Base-by-base conservation (phyloP, 1,140 invertebrate genomes). In the Microplitis mediator region DNA sequence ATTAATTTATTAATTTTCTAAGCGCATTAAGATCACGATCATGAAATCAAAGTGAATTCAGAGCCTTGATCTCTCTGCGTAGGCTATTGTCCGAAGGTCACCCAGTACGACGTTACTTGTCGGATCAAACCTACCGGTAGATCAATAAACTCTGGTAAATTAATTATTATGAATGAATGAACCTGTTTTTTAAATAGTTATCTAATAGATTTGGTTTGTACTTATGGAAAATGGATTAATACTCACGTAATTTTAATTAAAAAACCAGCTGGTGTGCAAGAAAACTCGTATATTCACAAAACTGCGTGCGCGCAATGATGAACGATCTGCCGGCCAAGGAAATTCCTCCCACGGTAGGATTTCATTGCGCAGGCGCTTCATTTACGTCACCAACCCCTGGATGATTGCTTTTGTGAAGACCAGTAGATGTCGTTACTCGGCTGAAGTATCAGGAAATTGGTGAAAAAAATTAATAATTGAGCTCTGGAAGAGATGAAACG, bases 241-340 rank as follows among this genome's bases (percentile, higher is more conserved):
- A 84, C 82, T 84, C 78, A 84, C 82, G 54, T 58, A 45, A 45
- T 78, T 77, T 76, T 73, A 71, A 77, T 71, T 23, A 23, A 77
- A 72, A 64, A 70, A 67, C 62, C 32, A 65, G 63, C 45, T 67
- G 67, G 58, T 76, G 52, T 68, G 65, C 58, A 51, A 58, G 74
- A 77, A 81, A 76, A 74, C 74, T 58, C 62, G 74, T 72, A 71
- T 34, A 72, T 54, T 75, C 61, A 60, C 36, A 50, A 32, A 32
- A 69, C 52, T 72, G 69, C 77, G 31, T 78, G 68, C 75, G 73
- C 75, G 70, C 66, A 67, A 35, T 34, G 69, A 63, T 70, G 74
- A 72, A 78, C 60, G 56, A 64, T 74, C 39, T 65, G 36, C 63
- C 63, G 63, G 63, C 63, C 63, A 65, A 65, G 63, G 63, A 45